Evolutionary conservation across 64 coral and sea anemone genomes (phyloP).

Genomic region (Trachythela sp.): DNA sequence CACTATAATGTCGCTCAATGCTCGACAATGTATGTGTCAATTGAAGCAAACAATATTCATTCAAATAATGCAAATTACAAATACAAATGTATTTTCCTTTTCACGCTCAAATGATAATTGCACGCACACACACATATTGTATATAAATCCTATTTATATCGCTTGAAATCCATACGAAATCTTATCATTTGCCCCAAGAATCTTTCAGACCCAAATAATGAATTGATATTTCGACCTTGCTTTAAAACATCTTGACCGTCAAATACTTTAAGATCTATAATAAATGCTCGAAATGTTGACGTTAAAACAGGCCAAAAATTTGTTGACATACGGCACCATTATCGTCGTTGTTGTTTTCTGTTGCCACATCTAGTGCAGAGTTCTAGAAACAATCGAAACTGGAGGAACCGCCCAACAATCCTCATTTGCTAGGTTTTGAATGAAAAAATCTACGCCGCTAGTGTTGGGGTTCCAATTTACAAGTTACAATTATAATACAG

Average conservation of each 20-base stretch:
- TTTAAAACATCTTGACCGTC: background rate
- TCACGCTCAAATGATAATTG: background rate
- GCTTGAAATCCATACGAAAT: background rate
- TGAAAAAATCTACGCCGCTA: too few relatives aligned
- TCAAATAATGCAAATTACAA: too few relatives aligned
- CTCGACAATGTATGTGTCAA: too few relatives aligned
- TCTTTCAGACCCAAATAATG: background rate
- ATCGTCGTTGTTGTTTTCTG: background rate
- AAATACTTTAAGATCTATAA: background rate
- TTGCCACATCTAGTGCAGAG: too few relatives aligned
- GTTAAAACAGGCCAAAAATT: background rate
- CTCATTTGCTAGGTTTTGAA: too few relatives aligned
- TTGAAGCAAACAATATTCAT: too few relatives aligned
- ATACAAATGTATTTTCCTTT: too few relatives aligned
- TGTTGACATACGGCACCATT: background rate
- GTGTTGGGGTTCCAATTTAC: too few relatives aligned
- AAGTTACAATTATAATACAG: too few relatives aligned
- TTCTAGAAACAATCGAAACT: too few relatives aligned
- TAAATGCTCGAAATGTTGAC: background rate
- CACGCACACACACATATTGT: background rate
- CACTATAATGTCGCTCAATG: too few relatives aligned
- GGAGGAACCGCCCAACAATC: too few relatives aligned
- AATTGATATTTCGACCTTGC: conserved; percentile 4
- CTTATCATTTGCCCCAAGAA: background rate
- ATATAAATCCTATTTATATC: background rate